These are phyloP conservation scores for Channa maculata DNA, from an alignment of 2,113 vertebrate species.

Conservation along the genomic window DNA sequence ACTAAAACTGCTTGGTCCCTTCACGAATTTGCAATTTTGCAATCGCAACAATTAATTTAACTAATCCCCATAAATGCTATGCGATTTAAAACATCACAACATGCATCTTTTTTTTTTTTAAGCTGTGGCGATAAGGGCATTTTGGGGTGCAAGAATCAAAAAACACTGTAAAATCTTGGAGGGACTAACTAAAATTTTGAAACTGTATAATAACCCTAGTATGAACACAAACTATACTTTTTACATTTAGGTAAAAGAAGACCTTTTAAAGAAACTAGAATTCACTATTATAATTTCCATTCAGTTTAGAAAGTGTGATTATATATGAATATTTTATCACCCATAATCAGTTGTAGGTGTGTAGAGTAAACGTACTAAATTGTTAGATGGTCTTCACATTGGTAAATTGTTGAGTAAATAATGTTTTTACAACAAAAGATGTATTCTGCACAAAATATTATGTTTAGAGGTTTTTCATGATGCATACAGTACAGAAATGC, in stretches of 20 bases:
- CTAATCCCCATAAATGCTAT: too few relatives aligned
- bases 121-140: too few relatives aligned
- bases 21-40: too few relatives aligned
- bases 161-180: too few relatives aligned
- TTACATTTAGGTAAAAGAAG: background rate
- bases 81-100: too few relatives aligned
- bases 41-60: too few relatives aligned
- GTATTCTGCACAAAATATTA: too few relatives aligned
- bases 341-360: background rate
- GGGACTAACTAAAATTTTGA: too few relatives aligned
- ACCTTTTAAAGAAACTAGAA: background rate
- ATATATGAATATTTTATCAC: background rate
- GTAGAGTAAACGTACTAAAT: background rate
- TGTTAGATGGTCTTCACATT: background rate
- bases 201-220: too few relatives aligned
- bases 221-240: background rate
- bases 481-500: background rate
- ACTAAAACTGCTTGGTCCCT: too few relatives aligned
- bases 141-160: too few relatives aligned
- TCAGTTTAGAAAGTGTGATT: background rate
- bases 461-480: background rate
- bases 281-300: background rate
- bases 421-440: background rate
- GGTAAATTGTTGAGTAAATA: background rate
- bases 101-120: too few relatives aligned